Conservation (phyloP, 2,888 invertebrate genomes). For the Peribatodes rhomboidaria region DNA sequence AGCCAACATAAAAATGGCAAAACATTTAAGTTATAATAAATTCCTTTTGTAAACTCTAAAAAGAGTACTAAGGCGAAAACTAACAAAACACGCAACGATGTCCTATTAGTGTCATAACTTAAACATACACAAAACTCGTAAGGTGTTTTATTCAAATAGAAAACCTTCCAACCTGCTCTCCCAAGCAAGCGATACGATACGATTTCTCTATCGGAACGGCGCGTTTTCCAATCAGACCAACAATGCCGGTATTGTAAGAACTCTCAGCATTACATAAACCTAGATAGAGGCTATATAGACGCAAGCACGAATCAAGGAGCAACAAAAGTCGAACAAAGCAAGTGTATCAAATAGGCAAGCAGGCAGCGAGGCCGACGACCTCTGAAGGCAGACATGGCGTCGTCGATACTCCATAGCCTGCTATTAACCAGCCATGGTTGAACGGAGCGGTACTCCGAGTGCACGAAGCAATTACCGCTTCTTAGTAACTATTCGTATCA, state of each 20-base stretch:
- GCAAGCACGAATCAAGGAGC: constrained; percentile 60
- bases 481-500: constrained; percentile 20
- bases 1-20: neutral
- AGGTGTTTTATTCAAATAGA: constrained; percentile 10
- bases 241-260: constrained; percentile 29
- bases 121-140: constrained; percentile 5
- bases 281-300: constrained; percentile 49
- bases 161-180: constrained; percentile 15
- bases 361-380: constrained; percentile 68
- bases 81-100: constrained; percentile 1
- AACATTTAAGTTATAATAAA: neutral
- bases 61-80: neutral
- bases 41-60: neutral
- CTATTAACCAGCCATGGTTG: constrained; percentile 63
- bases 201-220: constrained; percentile 29
- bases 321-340: constrained; percentile 70
- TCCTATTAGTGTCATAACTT: neutral
- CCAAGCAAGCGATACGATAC: neutral
- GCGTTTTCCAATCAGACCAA: constrained; percentile 32
- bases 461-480: constrained; percentile 29
- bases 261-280: constrained; percentile 53
- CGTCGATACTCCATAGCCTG: constrained; percentile 70
- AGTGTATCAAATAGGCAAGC: constrained; percentile 71
- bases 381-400: constrained; percentile 75
- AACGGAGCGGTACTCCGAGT: constrained; percentile 36